Conservation (phyloP, 2,113 vertebrate genomes). For the Salvelinus sp. region DNA sequence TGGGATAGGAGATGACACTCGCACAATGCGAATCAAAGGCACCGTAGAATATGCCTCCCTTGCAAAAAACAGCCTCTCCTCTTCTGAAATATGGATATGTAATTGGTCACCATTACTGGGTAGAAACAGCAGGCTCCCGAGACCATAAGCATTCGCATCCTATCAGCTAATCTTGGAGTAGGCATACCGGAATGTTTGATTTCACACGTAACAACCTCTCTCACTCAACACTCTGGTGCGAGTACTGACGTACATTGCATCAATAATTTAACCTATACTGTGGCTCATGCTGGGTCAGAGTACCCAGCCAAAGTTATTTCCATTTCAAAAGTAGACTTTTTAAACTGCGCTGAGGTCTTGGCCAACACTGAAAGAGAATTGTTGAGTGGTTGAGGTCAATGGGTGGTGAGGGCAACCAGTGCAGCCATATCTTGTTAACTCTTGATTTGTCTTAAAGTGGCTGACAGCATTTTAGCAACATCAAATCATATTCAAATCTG, state of each 20-base stretch:
- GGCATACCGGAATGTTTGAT: background rate
- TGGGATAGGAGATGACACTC: too few relatives aligned
- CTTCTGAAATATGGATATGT: background rate
- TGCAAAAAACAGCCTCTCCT: background rate
- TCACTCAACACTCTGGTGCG: background rate
- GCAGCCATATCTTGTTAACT: background rate
- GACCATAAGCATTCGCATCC: background rate
- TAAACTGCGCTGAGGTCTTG: background rate
- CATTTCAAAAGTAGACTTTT: background rate
- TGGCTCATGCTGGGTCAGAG: background rate
- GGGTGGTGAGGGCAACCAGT: background rate
- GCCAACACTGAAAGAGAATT: background rate
- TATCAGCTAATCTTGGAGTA: background rate
- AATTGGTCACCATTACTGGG: too few relatives aligned
- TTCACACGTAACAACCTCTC: background rate
- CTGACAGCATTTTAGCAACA: background rate
- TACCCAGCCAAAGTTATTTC: background rate
- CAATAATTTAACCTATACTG: background rate
- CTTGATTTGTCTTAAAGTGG: background rate
- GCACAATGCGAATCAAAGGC: too few relatives aligned
- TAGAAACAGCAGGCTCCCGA: too few relatives aligned
- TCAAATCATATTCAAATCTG: too few relatives aligned
- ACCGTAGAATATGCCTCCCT: too few relatives aligned
- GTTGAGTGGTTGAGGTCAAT: background rate
- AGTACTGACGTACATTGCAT: slow-evolving; percentile 2